A percentile compares a stretch with the other conserved stretches of the same genome.
These are phyloP conservation scores for Cyclina sinensis DNA, from an alignment of 1,140 invertebrate species.

Conservation along the genomic window DNA sequence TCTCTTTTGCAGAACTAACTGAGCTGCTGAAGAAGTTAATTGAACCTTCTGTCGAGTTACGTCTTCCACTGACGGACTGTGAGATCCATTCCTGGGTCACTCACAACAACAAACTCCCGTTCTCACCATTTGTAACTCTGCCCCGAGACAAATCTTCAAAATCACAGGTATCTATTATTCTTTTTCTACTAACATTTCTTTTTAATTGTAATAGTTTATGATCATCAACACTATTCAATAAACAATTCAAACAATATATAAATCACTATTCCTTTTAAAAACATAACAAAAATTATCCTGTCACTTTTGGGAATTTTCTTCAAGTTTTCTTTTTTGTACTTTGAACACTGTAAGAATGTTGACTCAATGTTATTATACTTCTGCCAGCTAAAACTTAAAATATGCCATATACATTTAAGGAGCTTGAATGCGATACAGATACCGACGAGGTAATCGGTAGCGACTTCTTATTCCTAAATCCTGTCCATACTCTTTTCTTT, in stretches of 20 bases:
- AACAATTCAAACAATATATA: no score
- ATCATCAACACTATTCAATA: no score
- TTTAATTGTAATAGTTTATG: no score
- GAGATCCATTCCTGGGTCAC: conserved; percentile 86
- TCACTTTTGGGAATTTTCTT: no score
- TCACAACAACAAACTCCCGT: conserved; percentile 80
- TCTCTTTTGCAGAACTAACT: conserved; percentile 79
- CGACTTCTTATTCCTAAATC: not conserved
- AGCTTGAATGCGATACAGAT: conserved; percentile 36
- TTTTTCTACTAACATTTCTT: no score
- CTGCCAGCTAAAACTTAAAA: no score
- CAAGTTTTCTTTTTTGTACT: no score
- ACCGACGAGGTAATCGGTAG: conserved; percentile 34
- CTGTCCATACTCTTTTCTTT: not conserved
- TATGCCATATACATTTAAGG: conserved; percentile 29
- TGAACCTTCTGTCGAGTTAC: conserved; percentile 83
- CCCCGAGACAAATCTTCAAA: conserved; percentile 81
- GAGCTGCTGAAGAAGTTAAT: conserved; percentile 84
- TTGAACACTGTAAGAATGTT: no score
- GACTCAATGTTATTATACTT: no score
- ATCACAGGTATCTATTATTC: conserved; percentile 77
- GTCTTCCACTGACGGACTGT: conserved; percentile 84
- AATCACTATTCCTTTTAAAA: no score
- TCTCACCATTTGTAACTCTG: conserved; percentile 81
- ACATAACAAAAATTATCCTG: no score